phyloP scores from a whole-genome alignment of 37 sponge, comb jelly and placozoan genomes.

The Chondrilla cf. caribensis region DNA sequence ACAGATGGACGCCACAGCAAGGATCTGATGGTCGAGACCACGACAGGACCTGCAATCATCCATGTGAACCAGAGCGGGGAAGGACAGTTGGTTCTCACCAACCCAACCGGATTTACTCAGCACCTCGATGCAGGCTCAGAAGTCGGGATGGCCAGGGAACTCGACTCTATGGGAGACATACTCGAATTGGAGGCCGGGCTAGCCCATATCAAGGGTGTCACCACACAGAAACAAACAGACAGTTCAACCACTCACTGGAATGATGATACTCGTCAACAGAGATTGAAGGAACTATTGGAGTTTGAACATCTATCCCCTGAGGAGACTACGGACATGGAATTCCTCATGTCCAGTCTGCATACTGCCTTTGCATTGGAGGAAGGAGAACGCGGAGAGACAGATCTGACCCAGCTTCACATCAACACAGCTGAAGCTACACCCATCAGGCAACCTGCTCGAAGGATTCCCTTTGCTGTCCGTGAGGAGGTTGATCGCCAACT shows the following conservation, averaged over 20 bases:
- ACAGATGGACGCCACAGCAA: not conserved
- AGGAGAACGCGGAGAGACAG: not conserved
- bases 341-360: not conserved
- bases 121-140: constrained; percentile 1
- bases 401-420: not conserved
- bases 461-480: constrained; percentile 37
- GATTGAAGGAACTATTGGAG: not conserved
- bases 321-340: too few relatives aligned
- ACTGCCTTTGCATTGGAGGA: not conserved
- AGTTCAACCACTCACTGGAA: not conserved
- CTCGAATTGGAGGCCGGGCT: not conserved
- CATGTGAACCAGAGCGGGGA: not conserved
- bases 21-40: too few relatives aligned
- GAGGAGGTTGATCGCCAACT: constrained; percentile 39
- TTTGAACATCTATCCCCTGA: not conserved
- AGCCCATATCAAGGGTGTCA: not conserved
- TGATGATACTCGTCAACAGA: not conserved
- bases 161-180: not conserved
- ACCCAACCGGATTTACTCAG: constrained; percentile 17
- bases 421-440: constrained; percentile 37
- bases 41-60: not conserved
- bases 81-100: not conserved
- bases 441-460: constrained; percentile 19
- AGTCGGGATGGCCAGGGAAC: not conserved
- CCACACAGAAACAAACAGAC: not conserved